Base-by-base conservation (phyloP, 2,888 invertebrate species). In the Bugula neritina region DNA sequence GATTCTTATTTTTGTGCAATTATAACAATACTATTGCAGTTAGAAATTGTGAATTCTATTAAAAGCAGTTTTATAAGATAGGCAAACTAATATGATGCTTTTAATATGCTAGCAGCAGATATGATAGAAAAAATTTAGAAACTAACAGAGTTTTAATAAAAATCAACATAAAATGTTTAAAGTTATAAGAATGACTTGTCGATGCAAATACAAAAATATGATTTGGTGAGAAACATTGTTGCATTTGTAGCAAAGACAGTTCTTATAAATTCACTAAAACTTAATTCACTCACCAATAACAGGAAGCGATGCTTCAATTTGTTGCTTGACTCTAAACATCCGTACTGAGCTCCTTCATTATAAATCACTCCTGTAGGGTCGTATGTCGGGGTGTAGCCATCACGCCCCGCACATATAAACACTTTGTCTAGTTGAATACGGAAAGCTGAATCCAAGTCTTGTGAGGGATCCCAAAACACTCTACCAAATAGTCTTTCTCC, bases 241-340 rank as follows among this genome's bases (percentile, higher is more conserved):
- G n/a, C n/a, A n/a, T n/a, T n/a, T n/a, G n/a, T n/a, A n/a, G n/a
- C n/a, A n/a, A n/a, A n/a, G n/a, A n/a, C n/a, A 43, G 43, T 43
- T 10, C 5, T 5, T 55, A 55, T 10, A 55, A 55, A 5, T 55
- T 10, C 23, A 13, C 27, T 63, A 34, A n/a, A 63, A 73, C 79
- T 78, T n/a, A n/a, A n/a, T n/a, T n/a, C n/a, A n/a, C n/a, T n/a
- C 78, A 85, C 85, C 79, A 85, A 75, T n/a, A 85, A 77, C 1
- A 84, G 79, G 71, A 84, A 83, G 69, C 84, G 78, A 74, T 84
- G 80, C 70, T 79, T 79, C 3, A 85, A 78, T 31, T 79, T 79
- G 31, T 78, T 76, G 35, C 79, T 80, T 2, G 82, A 81, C 71
- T 83, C 80, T 69, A 84, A 76, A 76, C 85, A 85, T 5, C 85